Percentiles rank a stretch among this genome's conserved stretches.
These are phyloP conservation scores for Frieseomelitta varia DNA, from an alignment of 1,140 invertebrate genomes.

Conservation along the genomic window DNA sequence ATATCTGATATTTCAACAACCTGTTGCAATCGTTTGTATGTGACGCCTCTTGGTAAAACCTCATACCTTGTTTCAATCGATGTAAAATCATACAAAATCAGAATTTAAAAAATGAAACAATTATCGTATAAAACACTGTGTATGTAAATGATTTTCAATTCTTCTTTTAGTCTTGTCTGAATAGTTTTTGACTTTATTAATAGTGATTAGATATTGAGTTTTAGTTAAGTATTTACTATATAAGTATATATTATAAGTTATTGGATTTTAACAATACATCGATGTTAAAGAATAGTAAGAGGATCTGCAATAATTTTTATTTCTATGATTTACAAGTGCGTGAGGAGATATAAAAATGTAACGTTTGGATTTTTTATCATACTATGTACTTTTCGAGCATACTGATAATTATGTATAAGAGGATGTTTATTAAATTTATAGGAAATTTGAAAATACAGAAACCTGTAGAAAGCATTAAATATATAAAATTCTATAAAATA, in stretches of 20 bases:
- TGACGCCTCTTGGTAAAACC: not conserved
- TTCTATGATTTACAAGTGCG: not conserved
- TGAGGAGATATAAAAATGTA: not conserved
- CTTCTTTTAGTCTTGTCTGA: not conserved
- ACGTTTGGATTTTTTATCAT: too few relatives aligned
- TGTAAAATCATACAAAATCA: not conserved
- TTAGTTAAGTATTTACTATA: too few relatives aligned
- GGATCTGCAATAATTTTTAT: not conserved
- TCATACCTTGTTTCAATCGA: not conserved
- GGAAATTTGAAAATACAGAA: too few relatives aligned
- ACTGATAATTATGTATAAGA: too few relatives aligned
- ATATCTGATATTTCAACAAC: not conserved
- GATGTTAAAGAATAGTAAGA: not conserved
- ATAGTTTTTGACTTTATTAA: too few relatives aligned
- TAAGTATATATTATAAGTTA: too few relatives aligned
- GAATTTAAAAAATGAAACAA: not conserved
- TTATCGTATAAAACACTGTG: too few relatives aligned
- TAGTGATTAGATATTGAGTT: too few relatives aligned
- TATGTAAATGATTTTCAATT: not conserved
- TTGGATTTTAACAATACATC: not conserved
- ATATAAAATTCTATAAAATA: too few relatives aligned
- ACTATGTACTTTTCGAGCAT: too few relatives aligned
- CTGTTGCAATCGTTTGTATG: not conserved
- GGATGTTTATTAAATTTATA: too few relatives aligned
- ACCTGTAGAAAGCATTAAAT: too few relatives aligned